Conservation (phyloP, 1,140 invertebrate species). For the Battus philenor region DNA sequence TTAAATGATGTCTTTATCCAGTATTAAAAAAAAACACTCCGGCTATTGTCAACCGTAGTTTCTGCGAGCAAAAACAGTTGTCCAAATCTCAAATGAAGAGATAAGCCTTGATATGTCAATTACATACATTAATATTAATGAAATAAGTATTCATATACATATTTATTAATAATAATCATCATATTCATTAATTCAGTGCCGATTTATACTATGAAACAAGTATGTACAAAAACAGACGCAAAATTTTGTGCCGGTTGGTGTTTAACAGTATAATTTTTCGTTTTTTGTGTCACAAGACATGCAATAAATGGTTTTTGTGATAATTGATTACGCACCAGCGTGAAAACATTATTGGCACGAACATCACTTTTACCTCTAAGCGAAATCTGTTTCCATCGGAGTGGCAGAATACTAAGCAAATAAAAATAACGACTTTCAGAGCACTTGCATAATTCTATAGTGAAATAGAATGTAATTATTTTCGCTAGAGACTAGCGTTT, state of each 20-base stretch:
- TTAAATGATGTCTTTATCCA: too few species aligned
- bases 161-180: conserved; percentile 14
- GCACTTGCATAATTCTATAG: too few species aligned
- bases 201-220: too few species aligned
- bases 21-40: neutral
- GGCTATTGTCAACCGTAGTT: conserved; percentile 11
- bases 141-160: too few species aligned
- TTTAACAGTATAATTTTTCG: too few species aligned
- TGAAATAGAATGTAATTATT: neutral
- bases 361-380: neutral
- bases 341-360: conserved; percentile 7
- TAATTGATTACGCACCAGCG: conserved; percentile 10
- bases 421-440: too few species aligned
- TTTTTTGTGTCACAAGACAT: conserved; percentile 1
- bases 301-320: conserved; percentile 6
- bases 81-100: conserved; percentile 13
- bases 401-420: neutral
- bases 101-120: conserved; percentile 14
- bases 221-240: too few species aligned
- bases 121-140: conserved; percentile 19
- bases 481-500: neutral
- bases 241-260: too few species aligned
- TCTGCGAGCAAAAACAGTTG: conserved; percentile 6
- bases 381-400: neutral
- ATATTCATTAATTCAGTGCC: conserved; percentile 4